Base-by-base conservation (phyloP, 2,888 invertebrate species). In the Ecliptopera silaceata region DNA sequence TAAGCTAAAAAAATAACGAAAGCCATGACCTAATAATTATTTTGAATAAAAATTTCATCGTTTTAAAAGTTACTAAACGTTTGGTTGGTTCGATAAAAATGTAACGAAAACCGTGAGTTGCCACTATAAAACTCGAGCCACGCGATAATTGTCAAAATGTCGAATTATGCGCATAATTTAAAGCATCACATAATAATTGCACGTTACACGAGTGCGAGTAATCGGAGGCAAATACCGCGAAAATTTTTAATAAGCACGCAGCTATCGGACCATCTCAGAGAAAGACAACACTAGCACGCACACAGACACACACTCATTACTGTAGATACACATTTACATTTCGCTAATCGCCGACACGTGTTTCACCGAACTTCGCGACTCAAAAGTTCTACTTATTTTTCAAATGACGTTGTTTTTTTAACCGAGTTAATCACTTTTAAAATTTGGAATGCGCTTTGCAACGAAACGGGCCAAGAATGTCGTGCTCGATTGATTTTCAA, bases 261-360 rank as follows among this genome's bases (percentile, higher is more conserved):
- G 70, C 69, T 71, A 74, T 71, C 70, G 68, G 63, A 49, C 58
- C 66, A 66, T 70, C 72, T 74, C 72, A 68, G 74, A 78, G 74
- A 82, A 74, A 80, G 65, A 79, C 80, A 75, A 79, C 75, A 79
- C 76, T 71, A 70, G 64, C 68, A 79, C 80, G 70, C 88, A 86
- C 90, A 89, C 89, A 79, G 34, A 49, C 72, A 72, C 75, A 71
- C 75, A 79, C 84, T 89, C 87, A 89, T 88, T 91, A 89, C 81
- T 77, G 69, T 70, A n/a, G n/a, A n/a, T n/a, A 86, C 89, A 90
- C 89, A 88, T 88, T 87, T 85, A 88, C 87, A 87, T 86, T 39
- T 51, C 83, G 85, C 86, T 82, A 82, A 84, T 80, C 45, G 75
- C 75, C 64, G 63, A 66, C 87, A 89, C 88, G 88, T 86, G 86